Evolutionary conservation across 2,888 invertebrate species (phyloP), one percentile per base, ranked within the genome.

Genomic region (Drosophila meridiana): DNA sequence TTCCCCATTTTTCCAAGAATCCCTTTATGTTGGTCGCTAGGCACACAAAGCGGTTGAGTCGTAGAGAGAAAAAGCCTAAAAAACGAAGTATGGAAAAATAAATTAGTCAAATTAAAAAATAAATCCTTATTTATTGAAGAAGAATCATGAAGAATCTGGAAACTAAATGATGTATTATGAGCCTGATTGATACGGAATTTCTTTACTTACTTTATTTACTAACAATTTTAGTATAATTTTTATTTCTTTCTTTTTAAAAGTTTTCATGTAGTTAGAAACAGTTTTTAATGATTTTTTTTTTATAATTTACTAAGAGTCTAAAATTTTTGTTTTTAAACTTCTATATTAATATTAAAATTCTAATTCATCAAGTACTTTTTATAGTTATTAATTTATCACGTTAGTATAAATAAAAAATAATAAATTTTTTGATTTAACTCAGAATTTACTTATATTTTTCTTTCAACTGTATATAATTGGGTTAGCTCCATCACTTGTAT

Each of bases 11-110:
- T 32, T 32, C 56, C 67, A 61, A 32, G 62, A 63, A 61, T 32
- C 52, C 62, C 62, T 80, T 69, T 61, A 26, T 52, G 20, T 62
- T 70, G 67, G 69, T 69, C 55, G 50, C 61, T 53, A 55, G 78
- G 65, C 36, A 45, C 42, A 40, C 7, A 9, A 20, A 48, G 9
- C 50, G 50, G n/a, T 32, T n/a, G 5, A n/a, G 14, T 1, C 5
- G 9, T 32, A 34, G 30, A 50, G 14, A 30, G 14, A 30, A 30
- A 30, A 48, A 8, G 7, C 4, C 38, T 32, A 26, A 30, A 47
- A 30, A 11, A 38, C 42, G 43, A 14, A 56, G 20, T 9, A 32
- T 7, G 8, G 9, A 9, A 45, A 52, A 48, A 50, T 48, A 50
- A 45, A 45, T 66, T 45, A 45, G 52, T 53, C 20, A 43, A 45